phyloP scores from a whole-genome alignment of 1,140 invertebrate species.

The Temnothorax nylanderi region DNA sequence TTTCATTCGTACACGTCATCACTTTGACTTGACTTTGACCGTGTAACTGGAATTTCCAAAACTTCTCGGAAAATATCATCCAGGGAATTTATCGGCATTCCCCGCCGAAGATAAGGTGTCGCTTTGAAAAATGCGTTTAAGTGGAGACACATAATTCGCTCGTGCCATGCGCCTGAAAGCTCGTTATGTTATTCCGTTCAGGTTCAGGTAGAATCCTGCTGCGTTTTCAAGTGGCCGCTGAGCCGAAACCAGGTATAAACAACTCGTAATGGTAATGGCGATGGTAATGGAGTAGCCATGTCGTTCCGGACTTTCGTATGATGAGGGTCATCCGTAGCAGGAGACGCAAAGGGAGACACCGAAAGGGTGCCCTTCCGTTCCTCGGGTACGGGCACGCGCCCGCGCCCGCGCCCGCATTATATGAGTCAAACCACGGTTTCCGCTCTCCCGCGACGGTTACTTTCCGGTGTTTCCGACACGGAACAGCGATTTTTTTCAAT shows the following conservation, averaged over 20 bases:
- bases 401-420: constrained; percentile 77
- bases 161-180: not conserved
- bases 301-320: constrained; percentile 64
- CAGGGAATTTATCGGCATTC: not conserved
- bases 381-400: constrained; percentile 80
- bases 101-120: not conserved
- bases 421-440: constrained; percentile 72
- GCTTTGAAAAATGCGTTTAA: not conserved
- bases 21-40: too few species aligned
- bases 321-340: constrained; percentile 15
- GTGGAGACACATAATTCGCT: constrained; percentile 17
- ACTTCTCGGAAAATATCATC: not conserved
- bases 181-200: not conserved
- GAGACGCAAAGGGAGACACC: constrained; percentile 29
- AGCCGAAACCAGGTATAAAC: constrained; percentile 53
- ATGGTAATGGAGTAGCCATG: constrained; percentile 83
- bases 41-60: not conserved
- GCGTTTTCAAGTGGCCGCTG: constrained; percentile 9
- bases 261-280: constrained; percentile 36
- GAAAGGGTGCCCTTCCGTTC: constrained; percentile 42
- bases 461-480: constrained; percentile 62
- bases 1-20: not conserved
- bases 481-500: not conserved
- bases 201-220: constrained; percentile 24
- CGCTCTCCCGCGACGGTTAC: constrained; percentile 75